phyloP scores from a whole-genome alignment of 2,113 vertebrate species.

The Noctilio leporinus region DNA sequence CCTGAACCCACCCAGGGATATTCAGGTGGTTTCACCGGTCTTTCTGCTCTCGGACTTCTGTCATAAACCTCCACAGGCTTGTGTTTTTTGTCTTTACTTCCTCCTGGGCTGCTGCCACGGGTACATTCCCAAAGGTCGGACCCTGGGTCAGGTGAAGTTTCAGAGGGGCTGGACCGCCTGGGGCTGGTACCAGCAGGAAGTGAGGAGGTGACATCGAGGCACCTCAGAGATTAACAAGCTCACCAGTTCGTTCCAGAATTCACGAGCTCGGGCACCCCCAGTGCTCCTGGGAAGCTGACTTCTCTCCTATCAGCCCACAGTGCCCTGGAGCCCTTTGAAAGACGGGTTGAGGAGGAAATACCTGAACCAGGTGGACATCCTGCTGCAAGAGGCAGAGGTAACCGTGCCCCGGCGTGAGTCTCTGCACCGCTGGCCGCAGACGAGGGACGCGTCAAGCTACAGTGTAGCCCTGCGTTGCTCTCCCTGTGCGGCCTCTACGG shows the following conservation, averaged over 20 bases:
- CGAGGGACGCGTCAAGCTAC: accelerated
- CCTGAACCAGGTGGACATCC: slow-evolving; percentile 27
- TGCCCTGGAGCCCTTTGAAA: neutral
- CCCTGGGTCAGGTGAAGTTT: neutral
- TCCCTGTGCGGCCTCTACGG: neutral
- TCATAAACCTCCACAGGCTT: too few species aligned
- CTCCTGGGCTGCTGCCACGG: neutral
- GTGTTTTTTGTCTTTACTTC: neutral
- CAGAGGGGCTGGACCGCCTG: neutral
- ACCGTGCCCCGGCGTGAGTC: accelerated
- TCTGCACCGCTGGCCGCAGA: neutral
- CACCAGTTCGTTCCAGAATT: neutral
- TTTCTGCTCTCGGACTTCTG: neutral
- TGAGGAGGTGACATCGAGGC: neutral
- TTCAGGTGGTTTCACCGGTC: neutral
- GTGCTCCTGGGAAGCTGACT: neutral
- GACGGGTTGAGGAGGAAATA: slow-evolving; percentile 57
- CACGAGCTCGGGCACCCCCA: neutral
- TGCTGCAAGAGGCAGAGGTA: slow-evolving; percentile 45
- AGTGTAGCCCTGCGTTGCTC: accelerated
- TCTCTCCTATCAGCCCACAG: neutral
- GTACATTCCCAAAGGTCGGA: neutral
- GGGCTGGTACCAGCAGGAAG: neutral
- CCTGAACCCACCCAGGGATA: neutral
- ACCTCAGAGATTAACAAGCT: too few species aligned